phyloP scores from a whole-genome alignment of 2,888 invertebrate species.

The Spisula solida region DNA sequence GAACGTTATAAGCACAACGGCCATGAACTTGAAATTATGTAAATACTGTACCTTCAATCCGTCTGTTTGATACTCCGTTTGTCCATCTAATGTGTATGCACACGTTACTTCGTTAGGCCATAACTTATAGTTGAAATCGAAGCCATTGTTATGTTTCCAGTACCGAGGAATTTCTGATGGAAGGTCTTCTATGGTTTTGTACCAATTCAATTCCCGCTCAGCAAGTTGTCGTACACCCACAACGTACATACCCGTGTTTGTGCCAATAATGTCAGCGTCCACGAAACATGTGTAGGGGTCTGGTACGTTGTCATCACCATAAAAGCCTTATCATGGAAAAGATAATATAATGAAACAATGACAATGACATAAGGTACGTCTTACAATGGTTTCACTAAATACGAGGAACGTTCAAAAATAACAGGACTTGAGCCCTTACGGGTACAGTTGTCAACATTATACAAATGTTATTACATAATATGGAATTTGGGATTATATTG shows the following conservation, averaged over 20 bases:
- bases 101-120: conserved; percentile 86
- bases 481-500: too few species aligned
- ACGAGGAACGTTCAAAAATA: too few species aligned
- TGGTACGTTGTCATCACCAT: conserved; percentile 45
- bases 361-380: not conserved
- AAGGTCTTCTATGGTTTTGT: conserved; percentile 74
- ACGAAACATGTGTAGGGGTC: conserved; percentile 81
- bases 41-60: conserved; percentile 78
- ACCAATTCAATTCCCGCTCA: conserved; percentile 78
- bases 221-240: conserved; percentile 84
- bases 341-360: not conserved
- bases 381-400: not conserved
- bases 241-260: conserved; percentile 84
- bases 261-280: conserved; percentile 72
- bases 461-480: too few species aligned
- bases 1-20: too few species aligned
- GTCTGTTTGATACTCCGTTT: conserved; percentile 81
- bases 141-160: conserved; percentile 78
- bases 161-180: conserved; percentile 74
- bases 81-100: conserved; percentile 83
- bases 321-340: conserved; percentile 52
- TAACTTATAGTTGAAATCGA: conserved; percentile 86
- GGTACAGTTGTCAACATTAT: too few species aligned
- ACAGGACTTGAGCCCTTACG: too few species aligned
- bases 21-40: too few species aligned